Evolutionary conservation across 2,888 invertebrate genomes (phyloP).

Genomic region (Lycaena phlaeas): DNA sequence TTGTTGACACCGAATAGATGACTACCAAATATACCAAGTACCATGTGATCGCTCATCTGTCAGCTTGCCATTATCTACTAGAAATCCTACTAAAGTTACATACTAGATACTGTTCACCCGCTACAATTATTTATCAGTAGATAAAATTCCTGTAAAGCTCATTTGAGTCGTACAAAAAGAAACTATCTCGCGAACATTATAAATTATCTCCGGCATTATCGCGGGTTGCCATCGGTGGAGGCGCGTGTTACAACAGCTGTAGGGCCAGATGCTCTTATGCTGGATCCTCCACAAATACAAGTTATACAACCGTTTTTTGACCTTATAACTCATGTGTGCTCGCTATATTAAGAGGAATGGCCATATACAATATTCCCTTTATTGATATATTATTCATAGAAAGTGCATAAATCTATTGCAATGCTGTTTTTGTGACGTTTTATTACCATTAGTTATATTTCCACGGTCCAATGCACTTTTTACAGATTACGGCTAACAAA

Average conservation of each 20-base stretch:
- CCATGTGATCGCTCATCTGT: too few relatives aligned
- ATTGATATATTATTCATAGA: slow-evolving; percentile 7
- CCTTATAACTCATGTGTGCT: neutral
- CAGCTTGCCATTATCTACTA: too few relatives aligned
- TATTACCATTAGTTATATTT: slow-evolving; percentile 7
- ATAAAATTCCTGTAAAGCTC: neutral
- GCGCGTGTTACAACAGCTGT: slow-evolving; percentile 22
- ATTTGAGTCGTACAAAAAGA: neutral
- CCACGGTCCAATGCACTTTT: slow-evolving; percentile 2
- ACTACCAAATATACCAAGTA: too few relatives aligned
- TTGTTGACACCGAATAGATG: too few relatives aligned
- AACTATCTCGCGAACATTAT: slow-evolving; percentile 1
- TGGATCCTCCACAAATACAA: neutral
- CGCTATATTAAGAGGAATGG: slow-evolving; percentile 1
- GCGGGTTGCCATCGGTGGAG: slow-evolving; percentile 4
- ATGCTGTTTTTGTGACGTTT: neutral
- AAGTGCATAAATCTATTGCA: slow-evolving; percentile 1
- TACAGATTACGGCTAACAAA: neutral
- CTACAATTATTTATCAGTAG: too few relatives aligned
- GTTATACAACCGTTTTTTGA: slow-evolving; percentile 4
- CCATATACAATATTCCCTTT: neutral
- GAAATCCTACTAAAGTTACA: too few relatives aligned
- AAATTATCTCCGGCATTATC: slow-evolving; percentile 5
- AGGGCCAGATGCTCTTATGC: slow-evolving; percentile 17
- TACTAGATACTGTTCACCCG: too few relatives aligned